Base-by-base conservation (phyloP, 2,797 vertebrate genomes). In the Triplophysa bombifrons region DNA sequence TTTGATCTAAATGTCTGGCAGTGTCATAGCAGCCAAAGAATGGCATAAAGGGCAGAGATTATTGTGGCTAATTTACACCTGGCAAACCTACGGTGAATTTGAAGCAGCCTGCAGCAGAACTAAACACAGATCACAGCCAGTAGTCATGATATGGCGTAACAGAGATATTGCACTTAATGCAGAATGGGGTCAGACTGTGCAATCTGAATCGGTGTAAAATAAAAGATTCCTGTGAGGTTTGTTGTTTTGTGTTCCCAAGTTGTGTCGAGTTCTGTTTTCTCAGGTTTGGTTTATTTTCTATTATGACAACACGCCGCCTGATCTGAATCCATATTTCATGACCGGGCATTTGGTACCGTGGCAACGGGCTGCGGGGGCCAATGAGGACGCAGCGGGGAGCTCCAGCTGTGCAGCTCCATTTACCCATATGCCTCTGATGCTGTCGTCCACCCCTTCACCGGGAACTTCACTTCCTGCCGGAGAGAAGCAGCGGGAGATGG, bases 401-500 rank as follows among this genome's bases (percentile, higher is more conserved):
- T 85, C 87, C 88, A 89, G 89, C 88, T 90, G 88, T 87, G 88
- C 83, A 66, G 84, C 86, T 90, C 84, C 80, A 85, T 88, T 88
- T 88, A 90, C 86, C 89, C 84, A 84, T 85, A 87, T 84, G 85
- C 82, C 78, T 86, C 86, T 81, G 82, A 86, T 87, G 83, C 85
- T 82, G 85, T 82, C 76, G 68, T 72, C 68, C 80, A 76, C 72
- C 81, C 74, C 46, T 81, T 78, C 83, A 58, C 84, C 88, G 75
- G 81, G 84, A 85, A 80, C 87, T 89, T 88, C 86, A 87, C 88
- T 92, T 93, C 87, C 87, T 89, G 87, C 81, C 80, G 84, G 87
- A 82, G 74, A 82, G 72, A 86, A 83, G 86, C 90, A 89, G 86
- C 84, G 74, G 89, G 88, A 85, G 81, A 88, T 16, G 63, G 48